Conservation (phyloP, 2,113 vertebrate species). For the zebrafish (Danio rerio) region DNA sequence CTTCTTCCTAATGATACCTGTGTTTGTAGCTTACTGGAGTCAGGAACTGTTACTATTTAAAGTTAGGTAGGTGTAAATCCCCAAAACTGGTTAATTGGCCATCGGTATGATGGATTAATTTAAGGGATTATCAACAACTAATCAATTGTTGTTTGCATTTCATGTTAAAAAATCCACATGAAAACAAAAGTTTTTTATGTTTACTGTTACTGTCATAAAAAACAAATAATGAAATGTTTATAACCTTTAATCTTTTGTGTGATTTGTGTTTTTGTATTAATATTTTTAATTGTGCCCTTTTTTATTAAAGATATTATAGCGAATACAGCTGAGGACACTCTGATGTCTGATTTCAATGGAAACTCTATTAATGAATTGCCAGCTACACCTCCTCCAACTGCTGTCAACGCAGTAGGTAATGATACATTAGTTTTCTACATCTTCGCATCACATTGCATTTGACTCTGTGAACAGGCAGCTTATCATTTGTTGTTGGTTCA, state of each 20-base stretch:
- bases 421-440: not conserved
- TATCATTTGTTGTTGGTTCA: not conserved
- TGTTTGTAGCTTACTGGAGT: too few relatives aligned
- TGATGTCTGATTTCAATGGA: conserved; percentile 43
- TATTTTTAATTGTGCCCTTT: too few relatives aligned
- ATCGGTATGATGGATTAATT: too few relatives aligned
- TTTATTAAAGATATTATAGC: conserved; percentile 68
- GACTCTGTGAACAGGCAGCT: not conserved
- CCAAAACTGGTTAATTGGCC: too few relatives aligned
- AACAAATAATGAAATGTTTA: not conserved
- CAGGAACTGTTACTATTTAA: too few relatives aligned
- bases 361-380: conserved; percentile 47
- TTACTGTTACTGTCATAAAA: not conserved
- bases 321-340: conserved; percentile 51
- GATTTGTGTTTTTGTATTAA: too few relatives aligned
- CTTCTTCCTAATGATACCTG: too few relatives aligned
- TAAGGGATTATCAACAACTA: too few relatives aligned
- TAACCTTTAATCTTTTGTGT: too few relatives aligned
- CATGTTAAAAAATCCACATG: not conserved
- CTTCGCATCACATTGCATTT: not conserved
- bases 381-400: conserved; percentile 47
- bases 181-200: not conserved
- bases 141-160: too few relatives aligned
- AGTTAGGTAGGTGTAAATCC: too few relatives aligned
- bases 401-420: conserved; percentile 50